phyloP scores from a whole-genome alignment of 2,888 invertebrate species.

The Agrotis segetum region DNA sequence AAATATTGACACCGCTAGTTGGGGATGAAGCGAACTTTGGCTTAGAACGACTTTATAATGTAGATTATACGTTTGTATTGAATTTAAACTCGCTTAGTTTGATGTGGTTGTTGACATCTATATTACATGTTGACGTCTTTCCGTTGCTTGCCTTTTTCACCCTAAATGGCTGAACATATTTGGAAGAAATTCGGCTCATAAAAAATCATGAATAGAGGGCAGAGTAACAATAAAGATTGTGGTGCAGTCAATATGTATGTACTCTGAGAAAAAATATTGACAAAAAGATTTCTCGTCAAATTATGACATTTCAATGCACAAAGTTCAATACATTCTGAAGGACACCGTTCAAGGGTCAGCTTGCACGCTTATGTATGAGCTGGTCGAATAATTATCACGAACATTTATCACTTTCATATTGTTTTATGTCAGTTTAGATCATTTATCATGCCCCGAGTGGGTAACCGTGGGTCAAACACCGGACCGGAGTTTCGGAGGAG shows the following conservation, averaged over 20 bases:
- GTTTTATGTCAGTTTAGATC: conserved; percentile 74
- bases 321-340: conserved; percentile 42
- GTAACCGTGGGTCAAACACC: conserved; percentile 68
- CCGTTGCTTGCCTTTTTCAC: neutral
- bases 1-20: conserved; percentile 61
- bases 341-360: conserved; percentile 42
- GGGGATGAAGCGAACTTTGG: conserved; percentile 14
- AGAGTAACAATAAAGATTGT: too few species aligned
- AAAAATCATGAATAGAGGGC: too few species aligned
- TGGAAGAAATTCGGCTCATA: neutral
- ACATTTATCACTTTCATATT: conserved; percentile 78
- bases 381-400: conserved; percentile 71
- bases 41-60: conserved; percentile 46
- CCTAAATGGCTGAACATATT: neutral
- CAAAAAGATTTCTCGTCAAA: neutral
- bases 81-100: conserved; percentile 25
- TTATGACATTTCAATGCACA: neutral
- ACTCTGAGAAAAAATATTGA: too few species aligned
- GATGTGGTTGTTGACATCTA: conserved; percentile 7
- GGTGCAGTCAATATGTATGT: too few species aligned
- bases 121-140: neutral
- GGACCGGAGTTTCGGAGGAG: conserved; percentile 36
- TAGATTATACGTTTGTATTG: conserved; percentile 19
- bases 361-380: conserved; percentile 59
- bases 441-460: conserved; percentile 74